phyloP scores from a whole-genome alignment of 2,888 invertebrate genomes.

The Metellina segmentata region DNA sequence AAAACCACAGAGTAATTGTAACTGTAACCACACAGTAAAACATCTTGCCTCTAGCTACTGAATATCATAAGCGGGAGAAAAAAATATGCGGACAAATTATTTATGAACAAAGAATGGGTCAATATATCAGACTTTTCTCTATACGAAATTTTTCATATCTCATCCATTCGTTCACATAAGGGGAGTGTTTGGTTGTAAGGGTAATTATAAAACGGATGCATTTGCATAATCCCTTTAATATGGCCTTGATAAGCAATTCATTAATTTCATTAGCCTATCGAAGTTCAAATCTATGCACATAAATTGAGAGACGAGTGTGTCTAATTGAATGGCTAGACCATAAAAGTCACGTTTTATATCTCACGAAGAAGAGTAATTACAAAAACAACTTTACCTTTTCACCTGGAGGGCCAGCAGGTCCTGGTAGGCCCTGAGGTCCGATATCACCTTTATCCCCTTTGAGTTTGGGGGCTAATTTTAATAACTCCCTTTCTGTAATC shows the following conservation, averaged over 20 bases:
- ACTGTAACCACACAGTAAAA: too few relatives aligned
- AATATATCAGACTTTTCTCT: too few relatives aligned
- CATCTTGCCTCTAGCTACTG: too few relatives aligned
- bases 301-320: not conserved
- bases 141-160: not conserved
- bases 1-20: too few relatives aligned
- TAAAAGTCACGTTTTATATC: not conserved
- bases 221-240: not conserved
- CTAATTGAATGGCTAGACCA: slow-evolving; percentile 10
- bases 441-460: slow-evolving; percentile 77
- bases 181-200: not conserved
- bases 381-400: slow-evolving; percentile 78
- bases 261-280: not conserved
- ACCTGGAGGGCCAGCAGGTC: slow-evolving; percentile 84
- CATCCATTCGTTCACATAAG: not conserved
- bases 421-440: slow-evolving; percentile 74
- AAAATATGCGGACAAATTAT: too few relatives aligned
- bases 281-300: slow-evolving; percentile 10
- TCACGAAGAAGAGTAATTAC: not conserved
- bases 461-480: slow-evolving; percentile 62
- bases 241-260: not conserved
- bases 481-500: slow-evolving; percentile 64
- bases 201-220: not conserved
- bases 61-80: too few relatives aligned
- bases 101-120: too few relatives aligned